Evolutionary conservation across 2,113 vertebrate genomes (phyloP).

Genomic region (Motacilla alba): DNA sequence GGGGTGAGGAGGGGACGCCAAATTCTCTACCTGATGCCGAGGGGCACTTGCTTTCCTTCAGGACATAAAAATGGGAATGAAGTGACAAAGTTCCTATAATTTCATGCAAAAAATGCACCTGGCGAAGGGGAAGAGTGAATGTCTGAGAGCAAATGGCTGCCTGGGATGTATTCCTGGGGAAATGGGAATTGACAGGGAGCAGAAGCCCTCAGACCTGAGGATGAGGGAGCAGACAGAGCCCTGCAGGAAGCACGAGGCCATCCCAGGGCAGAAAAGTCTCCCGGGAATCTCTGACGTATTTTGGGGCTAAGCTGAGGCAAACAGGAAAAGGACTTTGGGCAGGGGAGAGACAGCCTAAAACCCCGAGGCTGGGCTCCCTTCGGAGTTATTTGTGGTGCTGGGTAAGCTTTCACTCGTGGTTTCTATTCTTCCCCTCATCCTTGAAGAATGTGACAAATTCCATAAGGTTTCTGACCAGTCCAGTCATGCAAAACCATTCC

Average conservation of each 20-base stretch:
- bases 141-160: neutral
- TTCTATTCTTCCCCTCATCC: constrained; percentile 45
- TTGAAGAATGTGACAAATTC: constrained; percentile 35
- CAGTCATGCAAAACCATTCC: neutral
- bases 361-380: neutral
- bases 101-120: neutral
- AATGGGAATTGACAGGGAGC: neutral
- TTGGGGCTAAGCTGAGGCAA: neutral
- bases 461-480: neutral
- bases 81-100: neutral
- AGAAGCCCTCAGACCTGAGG: neutral
- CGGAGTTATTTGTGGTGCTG: constrained; percentile 42
- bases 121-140: neutral
- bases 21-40: neutral
- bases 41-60: neutral
- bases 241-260: neutral
- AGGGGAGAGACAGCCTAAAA: neutral
- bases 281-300: neutral
- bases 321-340: neutral
- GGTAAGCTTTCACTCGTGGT: constrained; percentile 24
- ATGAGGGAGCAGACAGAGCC: neutral
- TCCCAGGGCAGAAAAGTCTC: neutral
- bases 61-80: neutral
- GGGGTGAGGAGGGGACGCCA: neutral
- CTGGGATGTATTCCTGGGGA: neutral